Percentiles rank a stretch among this genome's conserved stretches.
Evolutionary conservation across 2,113 vertebrate genomes (phyloP).

Genomic region (Muscicapa adusta): DNA sequence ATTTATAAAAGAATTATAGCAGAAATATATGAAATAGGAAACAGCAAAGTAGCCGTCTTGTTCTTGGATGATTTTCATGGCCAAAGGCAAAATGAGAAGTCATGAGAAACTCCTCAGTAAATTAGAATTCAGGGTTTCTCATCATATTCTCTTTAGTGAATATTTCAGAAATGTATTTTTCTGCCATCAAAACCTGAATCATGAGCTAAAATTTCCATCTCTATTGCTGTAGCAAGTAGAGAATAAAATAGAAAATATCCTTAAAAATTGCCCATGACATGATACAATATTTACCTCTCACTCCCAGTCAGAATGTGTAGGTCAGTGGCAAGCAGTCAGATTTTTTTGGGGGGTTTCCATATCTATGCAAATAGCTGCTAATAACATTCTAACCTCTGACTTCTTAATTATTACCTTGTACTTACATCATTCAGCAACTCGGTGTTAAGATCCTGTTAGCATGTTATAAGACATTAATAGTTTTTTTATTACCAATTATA

Average conservation of each 20-base stretch:
- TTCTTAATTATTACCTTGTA: conserved; percentile 50
- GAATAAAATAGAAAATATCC: not conserved
- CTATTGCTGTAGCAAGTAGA: not conserved
- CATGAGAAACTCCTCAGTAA: not conserved
- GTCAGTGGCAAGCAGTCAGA: not conserved
- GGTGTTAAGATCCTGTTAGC: conserved; percentile 7
- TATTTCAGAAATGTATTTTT: conserved; percentile 14
- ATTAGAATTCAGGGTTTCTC: not conserved
- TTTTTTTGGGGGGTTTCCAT: not conserved
- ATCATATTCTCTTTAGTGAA: not conserved
- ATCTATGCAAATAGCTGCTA: not conserved
- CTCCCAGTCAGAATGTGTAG: not conserved
- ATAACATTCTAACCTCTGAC: conserved; percentile 1
- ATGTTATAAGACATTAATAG: conserved; percentile 50
- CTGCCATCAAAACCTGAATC: not conserved
- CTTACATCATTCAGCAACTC: not conserved
- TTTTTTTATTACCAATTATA: conserved; percentile 63
- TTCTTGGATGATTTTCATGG: not conserved
- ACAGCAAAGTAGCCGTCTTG: not conserved
- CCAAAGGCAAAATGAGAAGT: not conserved
- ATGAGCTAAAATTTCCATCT: not conserved
- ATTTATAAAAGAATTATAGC: not conserved
- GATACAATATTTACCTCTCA: not conserved
- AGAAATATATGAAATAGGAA: not conserved
- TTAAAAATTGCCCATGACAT: not conserved